Percentiles rank a stretch among this genome's conserved stretches.
These are phyloP conservation scores for Diorhabda sublineata DNA, from an alignment of 1,140 invertebrate genomes.

Conservation along the genomic window DNA sequence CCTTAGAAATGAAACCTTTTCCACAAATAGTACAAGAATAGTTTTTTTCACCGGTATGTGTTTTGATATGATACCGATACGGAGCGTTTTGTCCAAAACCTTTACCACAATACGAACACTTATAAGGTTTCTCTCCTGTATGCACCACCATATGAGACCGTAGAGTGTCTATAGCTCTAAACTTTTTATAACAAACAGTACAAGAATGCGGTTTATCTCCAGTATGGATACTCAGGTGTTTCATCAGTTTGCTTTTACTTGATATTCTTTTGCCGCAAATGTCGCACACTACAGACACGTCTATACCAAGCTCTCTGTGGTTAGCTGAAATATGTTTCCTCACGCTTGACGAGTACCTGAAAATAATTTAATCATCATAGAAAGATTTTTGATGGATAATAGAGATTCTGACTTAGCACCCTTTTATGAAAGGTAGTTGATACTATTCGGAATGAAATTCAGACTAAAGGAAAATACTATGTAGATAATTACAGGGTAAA, in stretches of 20 bases:
- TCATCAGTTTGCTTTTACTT: constrained; percentile 64
- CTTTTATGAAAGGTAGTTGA: no score
- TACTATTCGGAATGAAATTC: no score
- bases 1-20: constrained; percentile 62
- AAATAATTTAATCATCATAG: not conserved
- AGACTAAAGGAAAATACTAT: no score
- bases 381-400: no score
- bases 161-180: constrained; percentile 55
- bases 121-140: constrained; percentile 51
- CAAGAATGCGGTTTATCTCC: constrained; percentile 52
- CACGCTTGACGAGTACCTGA: constrained; percentile 1
- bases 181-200: constrained; percentile 53
- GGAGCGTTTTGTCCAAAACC: constrained; percentile 51
- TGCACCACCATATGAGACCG: constrained; percentile 60
- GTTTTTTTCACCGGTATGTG: constrained; percentile 52
- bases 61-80: constrained; percentile 48
- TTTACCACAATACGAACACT: constrained; percentile 52
- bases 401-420: no score
- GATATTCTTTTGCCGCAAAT: constrained; percentile 77
- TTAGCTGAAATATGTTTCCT: constrained; percentile 18
- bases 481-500: no score
- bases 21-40: constrained; percentile 56
- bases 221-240: constrained; percentile 66
- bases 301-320: constrained; percentile 34
- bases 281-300: constrained; percentile 55